A percentile compares a stretch with the other conserved stretches of the same genome.
Conservation (phyloP, 1,140 invertebrate genomes). For the Plodia interpunctella region DNA sequence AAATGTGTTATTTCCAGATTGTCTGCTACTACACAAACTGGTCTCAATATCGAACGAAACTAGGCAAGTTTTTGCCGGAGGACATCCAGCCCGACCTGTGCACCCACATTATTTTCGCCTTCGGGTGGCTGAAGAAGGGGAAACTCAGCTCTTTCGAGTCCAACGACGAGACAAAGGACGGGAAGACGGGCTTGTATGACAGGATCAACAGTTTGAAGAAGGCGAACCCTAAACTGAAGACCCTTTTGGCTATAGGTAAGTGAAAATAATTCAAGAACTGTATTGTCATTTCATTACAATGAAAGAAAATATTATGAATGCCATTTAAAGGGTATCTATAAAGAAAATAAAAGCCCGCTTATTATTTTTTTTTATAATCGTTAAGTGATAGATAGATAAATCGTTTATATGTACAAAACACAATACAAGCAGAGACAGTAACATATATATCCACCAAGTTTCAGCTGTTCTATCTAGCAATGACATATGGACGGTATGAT, state of each 20-base stretch:
- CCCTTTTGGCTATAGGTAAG: slow-evolving; percentile 92
- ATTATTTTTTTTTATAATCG: too few species aligned
- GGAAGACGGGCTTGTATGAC: slow-evolving; percentile 93
- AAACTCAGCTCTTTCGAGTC: slow-evolving; percentile 94
- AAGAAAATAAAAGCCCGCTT: too few species aligned
- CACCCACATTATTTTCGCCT: slow-evolving; percentile 97
- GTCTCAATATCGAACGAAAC: slow-evolving; percentile 96
- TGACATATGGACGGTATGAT: too few species aligned
- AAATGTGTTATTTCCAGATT: too few species aligned
- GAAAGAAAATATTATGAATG: too few species aligned
- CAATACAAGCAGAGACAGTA: too few species aligned
- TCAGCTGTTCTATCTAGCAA: too few species aligned
- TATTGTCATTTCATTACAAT: not conserved
- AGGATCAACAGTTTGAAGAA: slow-evolving; percentile 90
- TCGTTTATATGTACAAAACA: too few species aligned
- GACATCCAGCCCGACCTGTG: slow-evolving; percentile 97
- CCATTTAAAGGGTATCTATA: too few species aligned
- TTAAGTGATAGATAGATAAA: too few species aligned
- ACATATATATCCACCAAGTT: too few species aligned
- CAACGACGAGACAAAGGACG: slow-evolving; percentile 95
- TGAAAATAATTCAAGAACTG: not conserved
- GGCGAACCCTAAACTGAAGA: slow-evolving; percentile 92
- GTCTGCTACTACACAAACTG: slow-evolving; percentile 99
- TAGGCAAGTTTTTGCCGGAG: slow-evolving; percentile 95
- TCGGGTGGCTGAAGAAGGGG: slow-evolving; percentile 97